A percentile compares a stretch with the other conserved stretches of the same genome.
These are phyloP conservation scores for Scolopax rusticola DNA, from an alignment of 2,797 vertebrate genomes.

Conservation along the genomic window DNA sequence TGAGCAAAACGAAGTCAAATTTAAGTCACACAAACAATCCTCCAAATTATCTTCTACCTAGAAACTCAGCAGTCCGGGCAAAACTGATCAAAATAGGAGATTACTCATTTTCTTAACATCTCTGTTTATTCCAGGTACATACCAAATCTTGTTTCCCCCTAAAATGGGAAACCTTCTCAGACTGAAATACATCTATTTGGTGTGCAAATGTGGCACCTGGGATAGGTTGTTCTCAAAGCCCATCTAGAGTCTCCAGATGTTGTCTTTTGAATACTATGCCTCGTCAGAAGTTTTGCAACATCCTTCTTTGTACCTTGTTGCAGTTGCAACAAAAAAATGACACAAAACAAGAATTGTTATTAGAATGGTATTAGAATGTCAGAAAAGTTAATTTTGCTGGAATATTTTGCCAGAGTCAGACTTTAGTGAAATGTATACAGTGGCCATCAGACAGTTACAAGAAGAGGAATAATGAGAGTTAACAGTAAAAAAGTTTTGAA, in stretches of 20 bases:
- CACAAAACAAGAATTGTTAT: neutral
- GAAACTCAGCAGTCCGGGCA: neutral
- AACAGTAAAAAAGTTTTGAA: conserved; percentile 13
- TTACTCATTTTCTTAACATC: neutral
- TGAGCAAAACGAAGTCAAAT: neutral
- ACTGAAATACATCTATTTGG: neutral
- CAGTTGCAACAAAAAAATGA: neutral
- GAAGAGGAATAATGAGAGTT: conserved; percentile 16
- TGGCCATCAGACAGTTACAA: neutral
- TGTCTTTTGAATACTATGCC: neutral
- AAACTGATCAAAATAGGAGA: neutral
- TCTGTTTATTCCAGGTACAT: neutral
- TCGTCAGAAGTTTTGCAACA: neutral
- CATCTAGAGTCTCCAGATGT: neutral
- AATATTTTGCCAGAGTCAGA: neutral
- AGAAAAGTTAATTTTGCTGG: neutral
- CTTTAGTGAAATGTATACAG: neutral
- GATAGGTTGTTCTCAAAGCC: neutral
- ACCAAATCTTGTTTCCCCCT: neutral
- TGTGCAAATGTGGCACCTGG: neutral
- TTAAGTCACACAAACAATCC: neutral
- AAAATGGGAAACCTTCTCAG: neutral
- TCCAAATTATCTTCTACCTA: neutral
- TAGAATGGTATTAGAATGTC: neutral
- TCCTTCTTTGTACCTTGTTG: neutral